Evolutionary conservation across 2,888 invertebrate species (phyloP).

Genomic region (Ferdinandea cuprea): DNA sequence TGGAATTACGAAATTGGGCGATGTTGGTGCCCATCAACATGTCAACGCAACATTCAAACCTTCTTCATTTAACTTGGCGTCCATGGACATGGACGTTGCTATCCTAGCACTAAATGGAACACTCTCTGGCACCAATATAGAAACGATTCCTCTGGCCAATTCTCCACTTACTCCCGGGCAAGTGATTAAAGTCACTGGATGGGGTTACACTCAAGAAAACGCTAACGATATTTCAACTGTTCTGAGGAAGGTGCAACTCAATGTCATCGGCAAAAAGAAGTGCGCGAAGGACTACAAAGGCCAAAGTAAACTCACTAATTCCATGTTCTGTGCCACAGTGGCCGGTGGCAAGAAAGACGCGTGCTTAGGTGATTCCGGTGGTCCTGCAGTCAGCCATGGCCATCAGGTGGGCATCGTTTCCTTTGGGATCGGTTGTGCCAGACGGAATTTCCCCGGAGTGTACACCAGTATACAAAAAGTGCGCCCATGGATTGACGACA

Average conservation of each 20-base stretch:
- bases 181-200: constrained; percentile 78
- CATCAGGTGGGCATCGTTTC: constrained; percentile 88
- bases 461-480: constrained; percentile 86
- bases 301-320: constrained; percentile 72
- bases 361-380: constrained; percentile 81
- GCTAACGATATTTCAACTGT: constrained; percentile 76
- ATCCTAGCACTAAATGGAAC: constrained; percentile 77
- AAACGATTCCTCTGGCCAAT: constrained; percentile 78
- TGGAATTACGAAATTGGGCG: constrained; percentile 77
- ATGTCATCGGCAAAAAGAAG: constrained; percentile 75
- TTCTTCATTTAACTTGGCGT: constrained; percentile 75
- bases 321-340: constrained; percentile 80
- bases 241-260: constrained; percentile 78
- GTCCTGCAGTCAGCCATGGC: constrained; percentile 79
- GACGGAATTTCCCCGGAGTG: constrained; percentile 89
- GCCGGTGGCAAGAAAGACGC: constrained; percentile 78
- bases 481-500: constrained; percentile 48
- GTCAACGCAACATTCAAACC: constrained; percentile 77
- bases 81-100: constrained; percentile 78
- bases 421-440: constrained; percentile 80
- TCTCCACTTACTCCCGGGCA: constrained; percentile 75
- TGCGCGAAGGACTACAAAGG: constrained; percentile 76
- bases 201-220: constrained; percentile 78
- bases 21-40: constrained; percentile 66
- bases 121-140: constrained; percentile 77